Evolutionary conservation across 1,140 invertebrate genomes (phyloP), one percentile per base, ranked within the genome.

Genomic region (Heliconius himera): DNA sequence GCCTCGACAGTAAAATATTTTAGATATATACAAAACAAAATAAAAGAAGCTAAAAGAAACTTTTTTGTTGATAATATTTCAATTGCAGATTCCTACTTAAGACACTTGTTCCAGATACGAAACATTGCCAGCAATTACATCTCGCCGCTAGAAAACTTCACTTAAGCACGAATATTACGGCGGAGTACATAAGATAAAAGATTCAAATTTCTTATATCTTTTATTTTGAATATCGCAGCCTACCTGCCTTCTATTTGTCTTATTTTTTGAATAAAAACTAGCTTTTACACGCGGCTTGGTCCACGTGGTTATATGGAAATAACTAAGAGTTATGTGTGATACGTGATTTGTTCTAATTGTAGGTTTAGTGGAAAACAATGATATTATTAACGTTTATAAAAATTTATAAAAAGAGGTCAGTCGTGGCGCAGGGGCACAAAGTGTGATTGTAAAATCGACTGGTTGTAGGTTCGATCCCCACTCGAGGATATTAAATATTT

Each of bases 71-170:
- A 66, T 66, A 66, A 66, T 66, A 72, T 72, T 72, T 38, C 20
- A 66, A 66, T 66, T 66, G 22, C 9, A 66, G 60, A 66, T 66
- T 26, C 60, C 60, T 66, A 29, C 60, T 66, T 66, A 66, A 66
- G n/a, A 66, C 60, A n/a, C 70, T 38, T 72, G 70, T 72, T 72
- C 70, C 36, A 72, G 70, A 72, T 72, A 72, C 36, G 70, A 72
- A 72, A 41, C 70, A 72, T 72, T 72, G 70, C 70, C 70, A 72
- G 18, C 70, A 72, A 72, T 72, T 72, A 72, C 70, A 26, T 36
- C 33, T 20, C 70, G 70, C 36, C 70, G 70, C 70, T 72, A 72
- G 70, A 41, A 72, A 72, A 72, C 70, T n/a, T 72, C 60, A 66
- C 60, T 66, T 66, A 66, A 66, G 60, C 60, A 66, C 60, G 60